Evolutionary conservation across 2,797 vertebrate species (phyloP).

Genomic region (Ibycter americanus): DNA sequence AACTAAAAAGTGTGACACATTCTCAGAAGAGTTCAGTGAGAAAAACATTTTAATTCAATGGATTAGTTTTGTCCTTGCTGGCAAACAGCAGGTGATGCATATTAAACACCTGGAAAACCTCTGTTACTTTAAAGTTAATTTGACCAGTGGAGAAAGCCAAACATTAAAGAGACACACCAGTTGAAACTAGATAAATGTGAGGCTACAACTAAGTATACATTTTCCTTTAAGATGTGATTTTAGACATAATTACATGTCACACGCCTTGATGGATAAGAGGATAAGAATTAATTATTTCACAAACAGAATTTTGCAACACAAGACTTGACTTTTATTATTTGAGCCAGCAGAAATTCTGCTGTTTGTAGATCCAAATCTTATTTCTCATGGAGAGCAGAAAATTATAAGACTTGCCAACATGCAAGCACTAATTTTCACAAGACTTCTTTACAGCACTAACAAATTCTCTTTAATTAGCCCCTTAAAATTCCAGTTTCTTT

Average conservation of each 20-base stretch:
- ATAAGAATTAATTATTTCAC: conserved; percentile 12
- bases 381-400: not conserved
- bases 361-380: not conserved
- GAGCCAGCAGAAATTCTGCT: not conserved
- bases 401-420: not conserved
- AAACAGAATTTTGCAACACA: not conserved
- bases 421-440: not conserved
- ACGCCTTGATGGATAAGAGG: not conserved
- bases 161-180: not conserved
- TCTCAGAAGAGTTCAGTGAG: not conserved
- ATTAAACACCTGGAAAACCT: not conserved
- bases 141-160: not conserved
- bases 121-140: conserved; percentile 3
- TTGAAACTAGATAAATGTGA: conserved; percentile 1
- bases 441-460: not conserved
- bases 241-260: not conserved
- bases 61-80: not conserved
- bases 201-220: not conserved
- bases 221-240: conserved; percentile 20
- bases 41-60: not conserved
- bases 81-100: not conserved
- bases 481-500: not conserved
- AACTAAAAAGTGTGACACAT: conserved; percentile 80
- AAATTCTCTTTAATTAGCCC: not conserved
- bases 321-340: not conserved